These are phyloP conservation scores for Polylopha cassiicola DNA, from an alignment of 2,888 invertebrate species.

Conservation along the genomic window DNA sequence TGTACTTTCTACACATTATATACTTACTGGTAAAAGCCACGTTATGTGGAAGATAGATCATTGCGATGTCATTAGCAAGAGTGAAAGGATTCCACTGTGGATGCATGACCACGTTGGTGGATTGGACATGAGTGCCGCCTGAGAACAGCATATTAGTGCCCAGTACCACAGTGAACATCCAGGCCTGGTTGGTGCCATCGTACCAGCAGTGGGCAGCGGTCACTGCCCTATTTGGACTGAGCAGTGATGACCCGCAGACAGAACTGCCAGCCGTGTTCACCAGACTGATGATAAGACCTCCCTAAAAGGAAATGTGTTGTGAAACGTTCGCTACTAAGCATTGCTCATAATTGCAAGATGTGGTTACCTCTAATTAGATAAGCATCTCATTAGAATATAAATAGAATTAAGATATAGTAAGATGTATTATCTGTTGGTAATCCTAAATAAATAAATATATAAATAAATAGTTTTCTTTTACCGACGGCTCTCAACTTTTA, in stretches of 20 bases:
- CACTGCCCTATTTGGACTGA: constrained; percentile 38
- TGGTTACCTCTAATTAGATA: no score
- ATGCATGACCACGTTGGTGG: constrained; percentile 39
- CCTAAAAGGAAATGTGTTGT: constrained; percentile 31
- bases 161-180: constrained; percentile 42
- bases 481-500: no score
- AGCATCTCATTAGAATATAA: no score
- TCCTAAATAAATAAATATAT: no score
- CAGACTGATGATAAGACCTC: constrained; percentile 45
- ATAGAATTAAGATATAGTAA: no score
- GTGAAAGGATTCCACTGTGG: constrained; percentile 35
- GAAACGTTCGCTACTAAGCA: constrained; percentile 18
- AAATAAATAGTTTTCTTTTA: no score
- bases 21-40: constrained; percentile 35
- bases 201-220: constrained; percentile 59
- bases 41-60: constrained; percentile 41
- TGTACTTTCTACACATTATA: no score
- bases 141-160: constrained; percentile 42
- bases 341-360: constrained; percentile 26
- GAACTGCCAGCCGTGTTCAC: constrained; percentile 35
- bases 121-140: constrained; percentile 44
- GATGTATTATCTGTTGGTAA: no score
- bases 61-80: constrained; percentile 46
- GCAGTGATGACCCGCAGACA: constrained; percentile 47
- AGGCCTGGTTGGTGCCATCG: constrained; percentile 40